Conservation (phyloP, 2,888 invertebrate genomes). For the Orthosia gothica region DNA sequence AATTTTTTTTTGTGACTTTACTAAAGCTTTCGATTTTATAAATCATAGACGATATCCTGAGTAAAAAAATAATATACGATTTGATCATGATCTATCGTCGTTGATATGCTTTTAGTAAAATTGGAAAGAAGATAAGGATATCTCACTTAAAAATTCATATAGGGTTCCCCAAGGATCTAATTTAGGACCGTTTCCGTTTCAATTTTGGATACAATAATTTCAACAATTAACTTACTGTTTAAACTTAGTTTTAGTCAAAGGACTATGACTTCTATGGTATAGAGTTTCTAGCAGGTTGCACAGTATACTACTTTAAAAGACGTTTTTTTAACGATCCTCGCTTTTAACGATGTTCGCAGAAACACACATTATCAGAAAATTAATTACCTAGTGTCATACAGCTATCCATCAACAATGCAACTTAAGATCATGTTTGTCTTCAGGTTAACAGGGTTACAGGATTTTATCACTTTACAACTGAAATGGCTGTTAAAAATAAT, state of each 20-base stretch:
- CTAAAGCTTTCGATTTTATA: constrained; percentile 24
- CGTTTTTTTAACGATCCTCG: constrained; percentile 2
- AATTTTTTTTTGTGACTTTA: background rate
- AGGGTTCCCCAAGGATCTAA: constrained; percentile 21
- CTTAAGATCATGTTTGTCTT: constrained; percentile 7
- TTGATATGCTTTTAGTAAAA: constrained; percentile 3
- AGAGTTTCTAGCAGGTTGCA: background rate
- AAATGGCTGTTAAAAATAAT: constrained; percentile 14
- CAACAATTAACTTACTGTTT: background rate
- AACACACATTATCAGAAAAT: constrained; percentile 3
- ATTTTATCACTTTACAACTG: background rate
- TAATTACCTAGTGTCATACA: constrained; percentile 8
- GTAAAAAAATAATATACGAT: constrained; percentile 2
- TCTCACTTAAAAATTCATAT: background rate
- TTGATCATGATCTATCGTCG: background rate
- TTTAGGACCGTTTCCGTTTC: constrained; percentile 12
- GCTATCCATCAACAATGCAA: constrained; percentile 17
- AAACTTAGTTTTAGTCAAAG: background rate
- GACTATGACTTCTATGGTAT: background rate
- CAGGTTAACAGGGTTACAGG: constrained; percentile 3
- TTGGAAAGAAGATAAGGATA: background rate
- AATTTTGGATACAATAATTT: background rate
- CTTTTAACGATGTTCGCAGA: too few relatives aligned
- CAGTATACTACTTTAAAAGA: constrained; percentile 13
- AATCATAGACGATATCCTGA: background rate